These are phyloP conservation scores for Entomobrya multifasciata DNA, from an alignment of 2,888 invertebrate species.

Conservation along the genomic window DNA sequence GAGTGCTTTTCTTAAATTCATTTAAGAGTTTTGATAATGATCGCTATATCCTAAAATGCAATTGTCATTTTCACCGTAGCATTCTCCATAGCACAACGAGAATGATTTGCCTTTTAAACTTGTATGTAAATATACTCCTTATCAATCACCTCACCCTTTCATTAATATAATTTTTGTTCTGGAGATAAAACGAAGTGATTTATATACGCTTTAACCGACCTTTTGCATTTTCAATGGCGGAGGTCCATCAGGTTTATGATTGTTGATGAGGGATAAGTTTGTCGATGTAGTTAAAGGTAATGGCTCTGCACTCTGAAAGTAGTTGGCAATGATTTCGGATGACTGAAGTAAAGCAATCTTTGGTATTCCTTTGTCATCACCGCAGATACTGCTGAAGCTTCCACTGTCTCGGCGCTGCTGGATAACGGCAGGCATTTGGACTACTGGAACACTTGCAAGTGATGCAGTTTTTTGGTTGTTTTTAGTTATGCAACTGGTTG, in stretches of 20 bases:
- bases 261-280: background rate
- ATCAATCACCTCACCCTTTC: background rate
- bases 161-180: background rate
- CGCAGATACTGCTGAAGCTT: conserved; percentile 66
- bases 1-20: background rate
- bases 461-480: conserved; percentile 1
- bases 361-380: conserved; percentile 66
- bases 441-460: background rate
- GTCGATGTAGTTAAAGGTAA: conserved; percentile 29
- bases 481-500: conserved; percentile 17
- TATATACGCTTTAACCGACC: conserved; percentile 42
- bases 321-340: conserved; percentile 69
- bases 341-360: conserved; percentile 72
- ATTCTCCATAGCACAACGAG: background rate
- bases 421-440: background rate
- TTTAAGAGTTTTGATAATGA: conserved; percentile 5
- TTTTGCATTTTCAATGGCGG: conserved; percentile 71
- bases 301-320: conserved; percentile 68
- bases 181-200: background rate
- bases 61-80: background rate
- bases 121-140: background rate
- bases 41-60: background rate
- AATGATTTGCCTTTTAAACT: background rate
- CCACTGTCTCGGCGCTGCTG: conserved; percentile 57
- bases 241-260: conserved; percentile 47